Conservation (phyloP, 2,888 invertebrate species). For the Biston stratarius region DNA sequence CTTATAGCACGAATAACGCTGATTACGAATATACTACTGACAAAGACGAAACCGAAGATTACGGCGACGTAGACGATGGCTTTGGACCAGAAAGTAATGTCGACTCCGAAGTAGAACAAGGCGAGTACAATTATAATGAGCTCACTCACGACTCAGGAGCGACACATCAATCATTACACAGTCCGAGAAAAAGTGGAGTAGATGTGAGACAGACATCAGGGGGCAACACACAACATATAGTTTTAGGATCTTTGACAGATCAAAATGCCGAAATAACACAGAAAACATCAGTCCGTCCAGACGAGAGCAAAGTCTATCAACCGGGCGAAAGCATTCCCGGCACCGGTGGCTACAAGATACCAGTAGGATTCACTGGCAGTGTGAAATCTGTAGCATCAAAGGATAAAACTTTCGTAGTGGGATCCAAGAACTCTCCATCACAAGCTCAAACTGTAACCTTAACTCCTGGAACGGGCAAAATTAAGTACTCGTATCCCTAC, state of each 20-base stretch:
- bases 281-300: conserved; percentile 81
- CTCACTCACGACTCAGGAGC: conserved; percentile 70
- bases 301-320: conserved; percentile 87
- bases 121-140: conserved; percentile 88
- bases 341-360: conserved; percentile 88
- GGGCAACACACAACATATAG: conserved; percentile 88
- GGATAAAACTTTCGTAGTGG: conserved; percentile 85
- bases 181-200: conserved; percentile 65
- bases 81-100: conserved; percentile 72
- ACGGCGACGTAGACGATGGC: conserved; percentile 72
- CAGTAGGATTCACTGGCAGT: conserved; percentile 89
- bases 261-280: conserved; percentile 88
- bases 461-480: conserved; percentile 81
- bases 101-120: conserved; percentile 77
- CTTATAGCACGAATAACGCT: conserved; percentile 58
- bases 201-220: conserved; percentile 81
- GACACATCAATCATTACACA: conserved; percentile 70
- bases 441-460: conserved; percentile 89
- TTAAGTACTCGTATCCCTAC: conserved; percentile 69
- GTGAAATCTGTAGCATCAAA: conserved; percentile 89
- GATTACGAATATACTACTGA: conserved; percentile 75
- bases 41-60: conserved; percentile 77
- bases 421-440: conserved; percentile 86
- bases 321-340: conserved; percentile 90
- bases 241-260: conserved; percentile 86